Evolutionary conservation across 2,797 vertebrate species (phyloP).

Genomic region (Tachyglossus aculeatus): DNA sequence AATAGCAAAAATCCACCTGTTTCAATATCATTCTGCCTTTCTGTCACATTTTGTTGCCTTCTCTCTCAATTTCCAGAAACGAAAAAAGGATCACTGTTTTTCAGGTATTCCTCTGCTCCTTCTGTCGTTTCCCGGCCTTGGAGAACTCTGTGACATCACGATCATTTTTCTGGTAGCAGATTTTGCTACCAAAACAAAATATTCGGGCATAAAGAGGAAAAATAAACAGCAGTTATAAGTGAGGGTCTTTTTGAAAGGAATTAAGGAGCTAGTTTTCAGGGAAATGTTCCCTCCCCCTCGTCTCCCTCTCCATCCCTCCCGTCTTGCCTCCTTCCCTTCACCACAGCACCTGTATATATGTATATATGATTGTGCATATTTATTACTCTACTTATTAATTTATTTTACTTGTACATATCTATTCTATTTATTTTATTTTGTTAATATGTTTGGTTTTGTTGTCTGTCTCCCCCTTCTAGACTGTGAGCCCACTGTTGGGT

Average conservation of each 20-base stretch:
- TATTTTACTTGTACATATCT: too few relatives aligned
- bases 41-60: background rate
- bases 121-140: background rate
- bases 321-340: too few relatives aligned
- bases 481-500: too few relatives aligned
- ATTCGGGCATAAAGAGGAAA: background rate
- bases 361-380: too few relatives aligned
- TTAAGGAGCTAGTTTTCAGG: accelerated
- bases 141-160: slow-evolving; percentile 14
- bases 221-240: background rate
- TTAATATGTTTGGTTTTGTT: too few relatives aligned
- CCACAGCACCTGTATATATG: too few relatives aligned
- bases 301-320: too few relatives aligned
- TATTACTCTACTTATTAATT: too few relatives aligned
- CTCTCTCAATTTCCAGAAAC: background rate
- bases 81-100: slow-evolving; percentile 7
- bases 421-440: too few relatives aligned
- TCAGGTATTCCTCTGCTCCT: background rate
- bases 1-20: background rate
- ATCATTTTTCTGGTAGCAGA: background rate
- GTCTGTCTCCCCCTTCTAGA: too few relatives aligned
- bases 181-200: background rate
- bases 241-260: slow-evolving; percentile 7
- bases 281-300: background rate
- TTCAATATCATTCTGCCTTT: slow-evolving; percentile 15